Conservation (phyloP, 2,888 invertebrate species). For the Pteria penguin region DNA sequence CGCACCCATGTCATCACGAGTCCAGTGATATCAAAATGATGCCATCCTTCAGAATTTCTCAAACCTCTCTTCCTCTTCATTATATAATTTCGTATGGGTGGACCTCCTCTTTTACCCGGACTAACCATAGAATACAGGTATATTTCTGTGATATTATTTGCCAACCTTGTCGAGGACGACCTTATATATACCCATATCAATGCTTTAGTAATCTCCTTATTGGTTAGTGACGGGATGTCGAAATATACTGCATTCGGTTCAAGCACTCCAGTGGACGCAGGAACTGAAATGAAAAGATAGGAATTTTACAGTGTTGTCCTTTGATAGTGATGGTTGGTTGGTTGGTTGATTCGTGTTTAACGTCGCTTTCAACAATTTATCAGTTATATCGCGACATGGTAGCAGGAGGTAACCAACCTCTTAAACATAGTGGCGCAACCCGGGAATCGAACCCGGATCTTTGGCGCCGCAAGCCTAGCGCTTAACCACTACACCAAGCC, state of each 20-base stretch:
- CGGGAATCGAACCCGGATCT: no score
- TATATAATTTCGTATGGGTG: conserved; percentile 41
- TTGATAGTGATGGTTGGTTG: no score
- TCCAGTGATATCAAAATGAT: conserved; percentile 62
- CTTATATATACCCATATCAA: conserved; percentile 68
- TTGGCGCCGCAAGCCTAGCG: no score
- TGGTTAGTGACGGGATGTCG: conserved; percentile 56
- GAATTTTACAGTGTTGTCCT: no score
- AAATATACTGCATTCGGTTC: conserved; percentile 60
- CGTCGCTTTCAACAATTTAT: no score
- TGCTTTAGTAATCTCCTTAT: conserved; percentile 59
- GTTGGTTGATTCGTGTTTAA: no score
- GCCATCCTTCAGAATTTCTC: conserved; percentile 61
- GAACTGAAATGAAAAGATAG: conserved; percentile 58
- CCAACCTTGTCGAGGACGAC: conserved; percentile 28
- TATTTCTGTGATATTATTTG: conserved; percentile 54
- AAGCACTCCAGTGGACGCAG: conserved; percentile 46
- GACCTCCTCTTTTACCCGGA: conserved; percentile 38
- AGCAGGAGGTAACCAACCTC: no score
- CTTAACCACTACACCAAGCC: no score
- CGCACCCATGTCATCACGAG: conserved; percentile 62
- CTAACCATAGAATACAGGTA: conserved; percentile 51
- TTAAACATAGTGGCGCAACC: no score
- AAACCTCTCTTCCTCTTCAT: conserved; percentile 49
- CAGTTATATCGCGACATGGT: no score